Evolutionary conservation across 2,888 invertebrate genomes (phyloP).

Genomic region (Halocaridina rubra): DNA sequence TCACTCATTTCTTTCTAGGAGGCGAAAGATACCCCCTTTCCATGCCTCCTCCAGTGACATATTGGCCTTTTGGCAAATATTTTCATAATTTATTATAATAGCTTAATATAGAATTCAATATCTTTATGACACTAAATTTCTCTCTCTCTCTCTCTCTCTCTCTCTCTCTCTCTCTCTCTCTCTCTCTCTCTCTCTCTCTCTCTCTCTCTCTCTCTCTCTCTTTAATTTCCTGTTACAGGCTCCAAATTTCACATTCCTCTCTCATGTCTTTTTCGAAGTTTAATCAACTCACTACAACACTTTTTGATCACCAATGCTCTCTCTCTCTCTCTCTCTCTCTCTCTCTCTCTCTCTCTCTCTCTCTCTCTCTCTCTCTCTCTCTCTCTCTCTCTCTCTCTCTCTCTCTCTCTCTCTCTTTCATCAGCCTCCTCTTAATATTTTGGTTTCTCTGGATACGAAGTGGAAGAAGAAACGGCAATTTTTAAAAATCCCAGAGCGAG

Average conservation of each 20-base stretch:
- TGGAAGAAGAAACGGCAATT: not conserved
- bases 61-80: not conserved
- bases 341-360: not conserved
- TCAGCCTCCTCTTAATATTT: not conserved
- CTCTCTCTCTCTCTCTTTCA: not conserved
- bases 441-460: not conserved
- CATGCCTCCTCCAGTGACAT: not conserved
- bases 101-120: too few species aligned
- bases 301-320: not conserved
- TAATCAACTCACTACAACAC: not conserved
- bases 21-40: too few species aligned
- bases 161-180: not conserved
- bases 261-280: too few species aligned
- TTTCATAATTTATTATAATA: too few species aligned
- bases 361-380: not conserved
- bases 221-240: too few species aligned
- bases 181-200: too few species aligned
- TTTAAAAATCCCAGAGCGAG: not conserved
- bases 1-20: too few species aligned
- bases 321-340: not conserved
- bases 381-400: not conserved
- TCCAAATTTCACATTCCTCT: too few species aligned
- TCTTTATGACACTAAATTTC: not conserved
- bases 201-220: not conserved
- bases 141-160: not conserved